A percentile compares a stretch with the other conserved stretches of the same genome.
Conservation (phyloP, 2,113 vertebrate genomes). For the Lanius collurio region DNA sequence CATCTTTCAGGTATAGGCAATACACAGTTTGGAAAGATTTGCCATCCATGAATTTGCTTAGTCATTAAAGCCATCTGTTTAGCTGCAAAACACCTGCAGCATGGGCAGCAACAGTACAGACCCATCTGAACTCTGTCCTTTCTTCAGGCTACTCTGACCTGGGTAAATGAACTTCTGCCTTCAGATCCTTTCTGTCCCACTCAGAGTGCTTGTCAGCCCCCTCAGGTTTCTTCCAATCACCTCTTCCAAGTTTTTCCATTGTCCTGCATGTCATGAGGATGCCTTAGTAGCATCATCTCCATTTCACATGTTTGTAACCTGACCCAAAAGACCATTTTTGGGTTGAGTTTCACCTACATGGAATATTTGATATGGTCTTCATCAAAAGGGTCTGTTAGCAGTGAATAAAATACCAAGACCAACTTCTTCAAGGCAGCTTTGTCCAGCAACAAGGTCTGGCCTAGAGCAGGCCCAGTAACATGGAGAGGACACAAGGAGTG, state of each 20-base stretch:
- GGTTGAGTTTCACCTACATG: not conserved
- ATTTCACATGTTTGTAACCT: not conserved
- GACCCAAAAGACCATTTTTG: not conserved
- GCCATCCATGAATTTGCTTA: not conserved
- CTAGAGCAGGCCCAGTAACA: not conserved
- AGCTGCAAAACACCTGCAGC: not conserved
- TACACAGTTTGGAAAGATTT: not conserved
- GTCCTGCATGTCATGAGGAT: not conserved
- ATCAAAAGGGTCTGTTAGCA: not conserved
- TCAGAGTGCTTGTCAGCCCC: not conserved
- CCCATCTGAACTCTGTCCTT: not conserved
- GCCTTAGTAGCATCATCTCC: rapidly evolving
- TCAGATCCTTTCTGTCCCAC: not conserved
- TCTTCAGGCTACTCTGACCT: not conserved
- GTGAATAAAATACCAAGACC: not conserved
- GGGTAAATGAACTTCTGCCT: not conserved
- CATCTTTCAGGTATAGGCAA: not conserved
- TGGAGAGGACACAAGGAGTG: not conserved
- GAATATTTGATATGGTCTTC: not conserved
- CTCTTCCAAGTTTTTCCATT: not conserved
- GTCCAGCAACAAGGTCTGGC: not conserved
- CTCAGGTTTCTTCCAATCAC: not conserved
- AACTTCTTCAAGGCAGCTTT: not conserved
- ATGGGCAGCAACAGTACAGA: not conserved
- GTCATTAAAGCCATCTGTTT: not conserved